Conservation (phyloP, 2,888 invertebrate genomes). For the Poecilobothrus nobilitatus region DNA sequence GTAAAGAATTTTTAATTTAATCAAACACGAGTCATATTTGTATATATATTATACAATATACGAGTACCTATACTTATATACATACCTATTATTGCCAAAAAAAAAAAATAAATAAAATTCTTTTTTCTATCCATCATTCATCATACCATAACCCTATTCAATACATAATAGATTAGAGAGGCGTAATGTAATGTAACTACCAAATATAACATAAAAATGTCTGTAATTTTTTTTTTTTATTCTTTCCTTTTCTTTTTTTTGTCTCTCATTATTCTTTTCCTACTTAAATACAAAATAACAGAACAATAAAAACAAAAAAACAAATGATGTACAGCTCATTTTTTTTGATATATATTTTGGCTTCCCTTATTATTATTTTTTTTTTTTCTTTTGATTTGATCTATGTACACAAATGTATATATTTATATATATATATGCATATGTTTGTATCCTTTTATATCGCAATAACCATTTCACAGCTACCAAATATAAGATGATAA, state of each 20-base stretch:
- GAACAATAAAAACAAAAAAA: neutral
- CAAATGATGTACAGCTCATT: neutral
- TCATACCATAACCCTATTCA: neutral
- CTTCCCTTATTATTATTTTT: neutral
- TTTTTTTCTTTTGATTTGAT: too few species aligned
- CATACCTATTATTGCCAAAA: too few species aligned
- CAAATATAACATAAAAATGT: conserved; percentile 1
- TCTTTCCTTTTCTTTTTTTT: neutral
- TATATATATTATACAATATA: too few species aligned
- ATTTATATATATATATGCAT: neutral
- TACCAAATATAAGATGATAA: neutral
- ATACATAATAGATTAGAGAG: neutral
- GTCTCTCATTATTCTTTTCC: neutral
- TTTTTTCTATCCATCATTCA: too few species aligned
- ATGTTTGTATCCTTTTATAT: neutral
- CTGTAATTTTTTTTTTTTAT: neutral
- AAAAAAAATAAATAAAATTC: too few species aligned
- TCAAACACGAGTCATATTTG: too few species aligned
- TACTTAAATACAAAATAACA: neutral
- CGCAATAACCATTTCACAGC: neutral
- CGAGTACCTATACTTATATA: too few species aligned
- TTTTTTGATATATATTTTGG: neutral
- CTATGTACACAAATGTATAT: too few species aligned
- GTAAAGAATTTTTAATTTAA: too few species aligned
- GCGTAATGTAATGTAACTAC: neutral